Evolutionary conservation across 1,140 invertebrate genomes (phyloP).

Genomic region (Lutraria rhynchaena): DNA sequence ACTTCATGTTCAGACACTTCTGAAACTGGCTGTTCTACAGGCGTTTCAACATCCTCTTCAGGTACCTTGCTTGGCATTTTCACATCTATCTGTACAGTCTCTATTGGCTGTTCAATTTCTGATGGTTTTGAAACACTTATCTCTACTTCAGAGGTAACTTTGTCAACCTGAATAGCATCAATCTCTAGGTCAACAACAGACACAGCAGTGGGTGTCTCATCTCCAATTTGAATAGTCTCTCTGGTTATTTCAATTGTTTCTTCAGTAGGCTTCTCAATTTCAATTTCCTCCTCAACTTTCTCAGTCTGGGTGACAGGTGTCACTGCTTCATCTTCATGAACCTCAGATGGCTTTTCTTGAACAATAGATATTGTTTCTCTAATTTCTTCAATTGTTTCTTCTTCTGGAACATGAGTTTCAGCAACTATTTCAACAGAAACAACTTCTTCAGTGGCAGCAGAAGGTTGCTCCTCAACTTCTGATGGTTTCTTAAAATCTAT

Average conservation of each 20-base stretch:
- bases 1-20: constrained; percentile 41
- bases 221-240: constrained; percentile 58
- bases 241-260: constrained; percentile 54
- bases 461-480: not conserved
- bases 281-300: constrained; percentile 29
- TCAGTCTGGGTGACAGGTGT: constrained; percentile 47
- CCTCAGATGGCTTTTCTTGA: constrained; percentile 44
- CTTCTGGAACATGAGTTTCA: not conserved
- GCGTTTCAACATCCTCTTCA: constrained; percentile 40
- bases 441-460: not conserved
- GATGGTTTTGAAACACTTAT: constrained; percentile 50
- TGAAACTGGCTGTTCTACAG: constrained; percentile 18
- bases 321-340: constrained; percentile 53
- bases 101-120: constrained; percentile 44
- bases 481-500: constrained; percentile 1
- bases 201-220: constrained; percentile 7
- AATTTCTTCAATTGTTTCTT: constrained; percentile 21
- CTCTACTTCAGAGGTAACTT: constrained; percentile 51
- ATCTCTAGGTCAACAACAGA: constrained; percentile 49
- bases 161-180: constrained; percentile 40
- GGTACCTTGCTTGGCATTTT: constrained; percentile 44
- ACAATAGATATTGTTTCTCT: constrained; percentile 16
- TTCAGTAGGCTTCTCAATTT: constrained; percentile 56
- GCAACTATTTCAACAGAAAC: not conserved
- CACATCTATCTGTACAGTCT: constrained; percentile 55